A percentile compares a stretch with the other conserved stretches of the same genome.
phyloP scores from a whole-genome alignment of 2,888 invertebrate genomes.

The Cataglyphis cursor region DNA sequence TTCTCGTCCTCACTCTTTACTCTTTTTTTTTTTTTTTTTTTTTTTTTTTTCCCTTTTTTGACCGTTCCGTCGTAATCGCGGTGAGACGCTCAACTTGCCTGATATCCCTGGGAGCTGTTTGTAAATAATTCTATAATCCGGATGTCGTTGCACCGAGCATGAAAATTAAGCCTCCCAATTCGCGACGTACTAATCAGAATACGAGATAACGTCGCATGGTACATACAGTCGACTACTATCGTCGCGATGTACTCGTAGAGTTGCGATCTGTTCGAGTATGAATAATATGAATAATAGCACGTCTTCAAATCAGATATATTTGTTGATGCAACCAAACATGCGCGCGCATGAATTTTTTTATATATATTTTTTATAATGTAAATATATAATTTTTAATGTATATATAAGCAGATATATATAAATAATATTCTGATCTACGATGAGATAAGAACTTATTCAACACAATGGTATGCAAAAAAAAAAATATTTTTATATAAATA shows the following conservation, averaged over 20 bases:
- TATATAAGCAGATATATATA: no score
- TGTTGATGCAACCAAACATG: not conserved
- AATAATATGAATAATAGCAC: not conserved
- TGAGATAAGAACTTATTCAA: not conserved
- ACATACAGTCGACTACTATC: not conserved
- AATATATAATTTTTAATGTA: not conserved
- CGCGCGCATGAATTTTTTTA: not conserved
- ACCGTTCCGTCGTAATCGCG: no score
- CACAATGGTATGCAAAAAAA: not conserved
- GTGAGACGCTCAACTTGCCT: not conserved
- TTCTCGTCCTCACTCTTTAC: not conserved
- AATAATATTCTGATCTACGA: not conserved
- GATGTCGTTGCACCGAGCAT: conserved; percentile 25
- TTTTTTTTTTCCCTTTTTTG: not conserved
- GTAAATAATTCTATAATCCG: conserved; percentile 47
- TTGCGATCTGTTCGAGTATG: not conserved
- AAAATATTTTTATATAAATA: not conserved
- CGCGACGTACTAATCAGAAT: conserved; percentile 31
- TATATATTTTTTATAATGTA: not conserved
- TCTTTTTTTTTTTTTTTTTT: no score
- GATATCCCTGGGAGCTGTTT: conserved; percentile 37
- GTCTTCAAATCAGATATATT: not conserved
- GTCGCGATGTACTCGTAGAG: conserved; percentile 15
- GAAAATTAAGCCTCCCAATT: conserved; percentile 37
- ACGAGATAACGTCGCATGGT: conserved; percentile 26